Evolutionary conservation across 1,140 invertebrate species (phyloP), one percentile per base, ranked within the genome.

Genomic region (Caligus rogercresseyi): DNA sequence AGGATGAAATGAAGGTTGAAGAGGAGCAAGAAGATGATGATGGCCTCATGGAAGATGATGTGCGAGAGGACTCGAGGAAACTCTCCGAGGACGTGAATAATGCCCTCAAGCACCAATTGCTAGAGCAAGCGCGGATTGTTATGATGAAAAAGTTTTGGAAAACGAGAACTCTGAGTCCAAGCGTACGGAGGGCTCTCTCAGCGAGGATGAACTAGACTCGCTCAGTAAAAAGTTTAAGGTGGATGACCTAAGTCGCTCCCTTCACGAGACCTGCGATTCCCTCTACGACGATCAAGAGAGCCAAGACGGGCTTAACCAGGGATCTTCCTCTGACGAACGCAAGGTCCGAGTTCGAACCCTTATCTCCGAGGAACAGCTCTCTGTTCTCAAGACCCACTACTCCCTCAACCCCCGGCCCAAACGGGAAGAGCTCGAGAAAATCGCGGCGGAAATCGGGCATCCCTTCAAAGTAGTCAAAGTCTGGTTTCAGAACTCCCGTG

Each of bases 401-500:
- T 78, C 84, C 19, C 74, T 83, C 2, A 95, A 98, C 76, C 85
- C 90, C 0, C 78, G 89, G 58, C 93, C 94, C 1, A 90, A 90
- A 69, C 84, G 91, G 57, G 90, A 94, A 66, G 90, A 96, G 71
- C 82, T 97, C 67, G 81, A 83, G 18, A 80, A 83, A 70, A 87
- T 98, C 68, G 89, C 92, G 0, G 81, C 89, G 31, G 83, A 85
- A 67, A 85, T 96, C 57, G 85, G 87, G 24, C 85, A 96, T 67
- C 82, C 90, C 25, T 87, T 90, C 26, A 78, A 92, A 54, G 92
- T 97, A 1, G 90, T 98, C 3, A 92, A 96, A 70, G 80, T 82
- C 2, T 98, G 94, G 93, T 98, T 98, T 72, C 94, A 98, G 77
- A 97, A 98, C 74, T 92, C 89, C 68, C 79, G 93, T 60, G 93